A percentile compares a stretch with the other conserved stretches of the same genome.
phyloP scores from a whole-genome alignment of 2,797 vertebrate genomes.

The Thunnus albacares region DNA sequence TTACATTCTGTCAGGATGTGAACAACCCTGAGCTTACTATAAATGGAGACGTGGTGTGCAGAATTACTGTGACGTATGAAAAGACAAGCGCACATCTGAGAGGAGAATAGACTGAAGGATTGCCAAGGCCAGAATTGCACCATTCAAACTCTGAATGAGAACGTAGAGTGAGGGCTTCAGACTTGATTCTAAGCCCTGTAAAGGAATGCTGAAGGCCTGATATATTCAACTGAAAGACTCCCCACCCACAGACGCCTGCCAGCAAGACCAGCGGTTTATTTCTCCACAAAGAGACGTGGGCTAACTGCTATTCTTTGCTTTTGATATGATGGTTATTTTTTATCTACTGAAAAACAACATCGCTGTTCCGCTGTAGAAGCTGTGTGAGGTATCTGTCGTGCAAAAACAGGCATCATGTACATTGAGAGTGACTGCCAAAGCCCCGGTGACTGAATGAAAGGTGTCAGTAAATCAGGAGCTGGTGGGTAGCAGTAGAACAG shows the following conservation, averaged over 20 bases:
- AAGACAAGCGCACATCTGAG: conserved; percentile 43
- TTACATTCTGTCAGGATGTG: conserved; percentile 15
- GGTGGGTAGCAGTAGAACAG: conserved; percentile 49
- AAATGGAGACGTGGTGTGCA: conserved; percentile 48
- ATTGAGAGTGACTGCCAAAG: conserved; percentile 31
- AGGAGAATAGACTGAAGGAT: conserved; percentile 49
- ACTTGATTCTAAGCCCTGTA: conserved; percentile 47
- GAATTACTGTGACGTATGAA: conserved; percentile 56
- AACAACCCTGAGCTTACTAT: conserved; percentile 30
- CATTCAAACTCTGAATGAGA: conserved; percentile 67
- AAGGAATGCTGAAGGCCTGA: conserved; percentile 59
- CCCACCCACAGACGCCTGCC: conserved; percentile 51
- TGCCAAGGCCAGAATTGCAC: conserved; percentile 56
- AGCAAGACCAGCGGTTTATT: conserved; percentile 49
- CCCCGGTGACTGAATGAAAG: conserved; percentile 51
- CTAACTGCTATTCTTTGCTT: conserved; percentile 33
- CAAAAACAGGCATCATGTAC: conserved; percentile 16
- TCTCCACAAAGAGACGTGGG: conserved; percentile 42
- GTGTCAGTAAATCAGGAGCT: conserved; percentile 60
- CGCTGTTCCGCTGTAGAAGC: conserved; percentile 18
- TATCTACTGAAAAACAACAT: conserved; percentile 21
- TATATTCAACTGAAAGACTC: conserved; percentile 59
- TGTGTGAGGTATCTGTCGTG: conserved; percentile 25
- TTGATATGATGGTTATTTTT: conserved; percentile 36
- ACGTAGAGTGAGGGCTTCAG: conserved; percentile 43